A percentile compares a stretch with the other conserved stretches of the same genome.
phyloP scores from a whole-genome alignment of 2,888 invertebrate genomes.

The Tridacna gigas region DNA sequence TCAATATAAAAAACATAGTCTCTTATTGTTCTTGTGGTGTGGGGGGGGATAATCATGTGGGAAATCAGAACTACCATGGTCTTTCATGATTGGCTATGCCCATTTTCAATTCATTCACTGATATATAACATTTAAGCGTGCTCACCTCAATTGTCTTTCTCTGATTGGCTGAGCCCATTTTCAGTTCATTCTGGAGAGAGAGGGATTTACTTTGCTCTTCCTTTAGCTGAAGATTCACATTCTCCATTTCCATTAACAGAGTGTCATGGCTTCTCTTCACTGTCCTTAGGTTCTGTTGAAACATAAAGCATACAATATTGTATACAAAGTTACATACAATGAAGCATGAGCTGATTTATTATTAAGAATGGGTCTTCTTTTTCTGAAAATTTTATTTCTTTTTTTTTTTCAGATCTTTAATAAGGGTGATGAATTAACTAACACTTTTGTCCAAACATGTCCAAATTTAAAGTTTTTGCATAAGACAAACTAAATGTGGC shows the following conservation, averaged over 20 bases:
- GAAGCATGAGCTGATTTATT: not conserved
- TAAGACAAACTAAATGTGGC: no score
- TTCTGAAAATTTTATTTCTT: not conserved
- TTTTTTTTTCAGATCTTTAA: no score
- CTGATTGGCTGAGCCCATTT: conserved; percentile 75
- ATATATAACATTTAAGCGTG: no score
- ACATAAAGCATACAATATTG: not conserved
- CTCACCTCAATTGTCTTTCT: conserved; percentile 78
- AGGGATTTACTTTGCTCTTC: conserved; percentile 83
- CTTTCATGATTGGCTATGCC: no score
- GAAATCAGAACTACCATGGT: no score
- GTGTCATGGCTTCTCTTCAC: conserved; percentile 83
- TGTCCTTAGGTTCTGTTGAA: conserved; percentile 81
- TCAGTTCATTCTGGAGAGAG: conserved; percentile 82
- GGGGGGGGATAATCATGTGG: no score
- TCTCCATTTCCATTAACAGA: conserved; percentile 84
- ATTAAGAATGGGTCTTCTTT: not conserved
- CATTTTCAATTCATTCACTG: no score
- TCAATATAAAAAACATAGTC: no score
- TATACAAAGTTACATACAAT: not conserved
- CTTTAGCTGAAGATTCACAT: conserved; percentile 82
- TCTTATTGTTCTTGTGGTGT: no score
- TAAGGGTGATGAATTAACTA: no score
- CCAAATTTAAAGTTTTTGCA: no score
- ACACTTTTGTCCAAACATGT: no score